These are phyloP conservation scores for Sylvia atricapilla DNA, from an alignment of 2,113 vertebrate species.

Conservation along the genomic window DNA sequence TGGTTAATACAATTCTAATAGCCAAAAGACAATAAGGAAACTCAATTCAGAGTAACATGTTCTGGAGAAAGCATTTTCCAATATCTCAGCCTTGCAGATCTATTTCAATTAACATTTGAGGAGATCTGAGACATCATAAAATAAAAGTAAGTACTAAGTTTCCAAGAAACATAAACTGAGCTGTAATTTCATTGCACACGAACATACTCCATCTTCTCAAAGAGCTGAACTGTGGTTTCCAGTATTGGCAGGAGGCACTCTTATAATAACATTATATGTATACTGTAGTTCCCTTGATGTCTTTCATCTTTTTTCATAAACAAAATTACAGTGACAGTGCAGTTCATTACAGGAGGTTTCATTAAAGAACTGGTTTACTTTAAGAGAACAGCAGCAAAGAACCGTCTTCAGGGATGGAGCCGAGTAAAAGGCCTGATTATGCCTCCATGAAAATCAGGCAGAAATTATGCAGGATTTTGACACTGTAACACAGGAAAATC, in stretches of 20 bases:
- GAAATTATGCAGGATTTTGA: slow-evolving; percentile 67
- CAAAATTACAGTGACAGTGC: slow-evolving; percentile 48
- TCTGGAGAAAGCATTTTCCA: neutral
- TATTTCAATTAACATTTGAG: slow-evolving; percentile 48
- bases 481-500: slow-evolving; percentile 54
- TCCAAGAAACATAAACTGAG: slow-evolving; percentile 41
- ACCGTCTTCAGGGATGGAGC: slow-evolving; percentile 34
- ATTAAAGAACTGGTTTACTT: slow-evolving; percentile 51
- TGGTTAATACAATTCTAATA: neutral
- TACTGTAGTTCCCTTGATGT: slow-evolving; percentile 36
- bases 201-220: slow-evolving; percentile 28
- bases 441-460: slow-evolving; percentile 25
- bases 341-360: slow-evolving; percentile 60
- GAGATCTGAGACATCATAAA: slow-evolving; percentile 9
- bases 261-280: slow-evolving; percentile 54
- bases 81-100: neutral
- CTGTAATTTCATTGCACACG: neutral
- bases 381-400: slow-evolving; percentile 50
- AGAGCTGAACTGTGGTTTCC: slow-evolving; percentile 35
- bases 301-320: slow-evolving; percentile 65
- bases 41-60: neutral
- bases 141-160: slow-evolving; percentile 26
- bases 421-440: neutral
- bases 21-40: neutral
- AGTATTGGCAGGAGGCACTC: slow-evolving; percentile 48